Conservation (phyloP, 2,113 vertebrate species). For the Lepisosteus osseus region DNA sequence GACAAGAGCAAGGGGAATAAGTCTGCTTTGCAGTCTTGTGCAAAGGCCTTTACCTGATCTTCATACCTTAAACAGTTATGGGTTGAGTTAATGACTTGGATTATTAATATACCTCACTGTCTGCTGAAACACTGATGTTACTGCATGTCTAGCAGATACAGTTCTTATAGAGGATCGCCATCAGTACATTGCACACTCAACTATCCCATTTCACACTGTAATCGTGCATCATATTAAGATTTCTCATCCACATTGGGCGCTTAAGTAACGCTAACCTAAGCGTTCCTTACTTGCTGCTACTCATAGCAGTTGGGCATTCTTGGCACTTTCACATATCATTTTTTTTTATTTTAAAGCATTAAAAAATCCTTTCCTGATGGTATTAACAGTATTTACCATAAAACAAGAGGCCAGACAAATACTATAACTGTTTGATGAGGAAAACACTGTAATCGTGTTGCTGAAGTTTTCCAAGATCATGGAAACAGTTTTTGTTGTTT, state of each 20-base stretch:
- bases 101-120: slow-evolving; percentile 2
- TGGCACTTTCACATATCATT: slow-evolving; percentile 19
- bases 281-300: not conserved
- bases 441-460: too few species aligned
- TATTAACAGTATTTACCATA: too few species aligned
- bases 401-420: too few species aligned
- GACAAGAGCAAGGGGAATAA: not conserved
- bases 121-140: not conserved
- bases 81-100: not conserved
- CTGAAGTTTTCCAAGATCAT: not conserved
- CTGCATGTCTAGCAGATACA: not conserved
- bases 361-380: not conserved
- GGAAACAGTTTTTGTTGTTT: not conserved
- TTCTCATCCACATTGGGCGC: not conserved
- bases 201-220: not conserved
- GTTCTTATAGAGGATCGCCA: not conserved
- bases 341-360: not conserved
- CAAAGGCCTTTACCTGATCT: not conserved
- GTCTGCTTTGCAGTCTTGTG: too few species aligned
- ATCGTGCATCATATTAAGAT: not conserved
- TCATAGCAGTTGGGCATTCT: not conserved
- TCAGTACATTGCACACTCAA: too few species aligned
- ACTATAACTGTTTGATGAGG: too few species aligned
- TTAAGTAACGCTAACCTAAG: not conserved
- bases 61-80: not conserved